A percentile compares a stretch with the other conserved stretches of the same genome.
Evolutionary conservation across 1,140 invertebrate genomes (phyloP).

Genomic region (Drosophila dunni): DNA sequence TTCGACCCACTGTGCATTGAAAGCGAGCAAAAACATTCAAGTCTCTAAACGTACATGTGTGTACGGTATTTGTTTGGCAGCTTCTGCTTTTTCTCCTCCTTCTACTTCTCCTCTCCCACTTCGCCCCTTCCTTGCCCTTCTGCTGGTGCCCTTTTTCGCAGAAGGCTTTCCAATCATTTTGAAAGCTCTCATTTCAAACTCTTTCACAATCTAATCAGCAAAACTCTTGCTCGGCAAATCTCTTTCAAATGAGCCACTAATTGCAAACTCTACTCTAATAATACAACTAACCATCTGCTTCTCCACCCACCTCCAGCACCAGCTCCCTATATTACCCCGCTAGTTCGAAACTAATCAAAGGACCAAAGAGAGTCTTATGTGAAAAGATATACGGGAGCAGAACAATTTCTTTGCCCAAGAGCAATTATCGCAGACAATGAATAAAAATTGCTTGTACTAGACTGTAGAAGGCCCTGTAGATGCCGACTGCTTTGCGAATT

Average conservation of each 20-base stretch:
- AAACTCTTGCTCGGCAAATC: conserved; percentile 59
- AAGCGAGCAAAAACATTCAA: too few relatives aligned
- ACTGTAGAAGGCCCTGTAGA: too few relatives aligned
- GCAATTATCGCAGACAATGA: conserved; percentile 74
- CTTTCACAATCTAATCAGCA: conserved; percentile 57
- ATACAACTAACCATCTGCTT: conserved; percentile 19
- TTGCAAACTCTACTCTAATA: conserved; percentile 70
- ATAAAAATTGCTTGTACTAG: background rate
- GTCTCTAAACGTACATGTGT: background rate
- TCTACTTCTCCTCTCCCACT: background rate
- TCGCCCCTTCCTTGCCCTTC: too few relatives aligned
- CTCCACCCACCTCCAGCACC: background rate
- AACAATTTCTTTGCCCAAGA: conserved; percentile 59
- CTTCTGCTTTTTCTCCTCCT: background rate
- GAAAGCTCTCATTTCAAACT: conserved; percentile 38
- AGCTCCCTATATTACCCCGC: conserved; percentile 6
- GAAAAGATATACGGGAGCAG: background rate
- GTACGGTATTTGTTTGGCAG: background rate
- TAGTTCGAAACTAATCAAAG: conserved; percentile 63
- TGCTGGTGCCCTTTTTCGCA: background rate
- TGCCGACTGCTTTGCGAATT: too few relatives aligned
- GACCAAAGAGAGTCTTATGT: conserved; percentile 2
- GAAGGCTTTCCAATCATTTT: conserved; percentile 55
- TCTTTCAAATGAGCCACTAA: conserved; percentile 79
- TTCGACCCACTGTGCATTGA: too few relatives aligned